Evolutionary conservation across 2,113 vertebrate genomes (phyloP).

Genomic region (Oreotrochilus melanogaster): DNA sequence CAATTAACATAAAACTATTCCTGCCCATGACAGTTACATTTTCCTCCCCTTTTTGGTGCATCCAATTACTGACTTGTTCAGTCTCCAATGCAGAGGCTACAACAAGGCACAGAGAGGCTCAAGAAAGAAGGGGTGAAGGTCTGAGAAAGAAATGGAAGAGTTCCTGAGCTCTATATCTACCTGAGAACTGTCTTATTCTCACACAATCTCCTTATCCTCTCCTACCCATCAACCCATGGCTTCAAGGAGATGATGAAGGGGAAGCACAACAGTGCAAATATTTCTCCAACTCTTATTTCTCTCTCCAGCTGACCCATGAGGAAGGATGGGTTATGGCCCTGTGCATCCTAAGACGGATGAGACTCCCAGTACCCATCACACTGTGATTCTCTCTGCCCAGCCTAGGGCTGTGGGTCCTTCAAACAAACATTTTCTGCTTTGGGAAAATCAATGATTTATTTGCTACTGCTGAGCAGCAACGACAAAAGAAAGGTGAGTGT

Average conservation of each 20-base stretch:
- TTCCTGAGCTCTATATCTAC: not conserved
- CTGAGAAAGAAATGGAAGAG: not conserved
- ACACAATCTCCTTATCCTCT: not conserved
- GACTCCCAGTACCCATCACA: not conserved
- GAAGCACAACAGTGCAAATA: not conserved
- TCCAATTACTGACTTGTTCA: not conserved
- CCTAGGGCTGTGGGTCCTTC: not conserved
- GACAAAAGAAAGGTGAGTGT: not conserved
- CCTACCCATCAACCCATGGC: not conserved
- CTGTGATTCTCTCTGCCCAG: accelerated
- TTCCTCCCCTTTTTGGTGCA: not conserved
- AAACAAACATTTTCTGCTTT: not conserved
- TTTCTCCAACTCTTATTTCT: not conserved
- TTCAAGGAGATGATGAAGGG: not conserved
- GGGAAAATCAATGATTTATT: not conserved
- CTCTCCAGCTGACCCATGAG: not conserved
- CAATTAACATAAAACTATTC: conserved; percentile 36
- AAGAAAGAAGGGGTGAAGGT: not conserved
- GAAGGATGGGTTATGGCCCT: not conserved
- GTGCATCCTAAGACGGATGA: not conserved
- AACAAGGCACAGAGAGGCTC: not conserved
- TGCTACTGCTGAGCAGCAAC: not conserved
- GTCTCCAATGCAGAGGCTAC: not conserved
- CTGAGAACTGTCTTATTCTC: not conserved
- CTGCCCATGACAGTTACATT: not conserved